Conservation (phyloP, 2,797 vertebrate species). For the Eulemur albifrons region DNA sequence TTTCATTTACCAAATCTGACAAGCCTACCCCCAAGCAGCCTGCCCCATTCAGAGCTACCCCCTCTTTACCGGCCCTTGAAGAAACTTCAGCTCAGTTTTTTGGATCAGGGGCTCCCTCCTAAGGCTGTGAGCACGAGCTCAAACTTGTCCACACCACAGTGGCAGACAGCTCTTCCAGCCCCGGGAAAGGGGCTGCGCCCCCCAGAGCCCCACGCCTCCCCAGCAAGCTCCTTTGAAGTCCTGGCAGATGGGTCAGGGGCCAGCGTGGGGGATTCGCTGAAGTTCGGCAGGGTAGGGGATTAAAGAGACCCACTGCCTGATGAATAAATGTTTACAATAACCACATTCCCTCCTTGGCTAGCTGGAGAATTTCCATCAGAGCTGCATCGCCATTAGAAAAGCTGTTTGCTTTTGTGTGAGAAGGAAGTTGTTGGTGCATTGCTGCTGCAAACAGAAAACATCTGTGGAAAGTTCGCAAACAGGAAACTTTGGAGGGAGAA, state of each 20-base stretch:
- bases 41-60: not conserved
- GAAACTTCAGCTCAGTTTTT: not conserved
- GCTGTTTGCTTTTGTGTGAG: not conserved
- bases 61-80: not conserved
- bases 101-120: not conserved
- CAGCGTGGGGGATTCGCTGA: constrained; percentile 3
- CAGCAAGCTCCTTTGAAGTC: constrained; percentile 22
- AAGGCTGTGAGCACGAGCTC: not conserved
- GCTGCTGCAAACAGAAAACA: constrained; percentile 69
- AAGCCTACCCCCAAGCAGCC: not conserved
- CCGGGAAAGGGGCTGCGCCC: not conserved
- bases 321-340: constrained; percentile 72
- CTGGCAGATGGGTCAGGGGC: constrained; percentile 48
- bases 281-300: constrained; percentile 17
- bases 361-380: constrained; percentile 56
- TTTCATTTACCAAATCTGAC: constrained; percentile 27
- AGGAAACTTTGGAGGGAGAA: constrained; percentile 50
- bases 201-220: not conserved
- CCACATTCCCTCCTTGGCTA: constrained; percentile 62
- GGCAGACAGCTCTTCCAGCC: not conserved
- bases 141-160: not conserved
- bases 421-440: not conserved
- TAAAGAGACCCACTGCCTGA: constrained; percentile 55
- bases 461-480: constrained; percentile 71
- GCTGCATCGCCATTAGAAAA: constrained; percentile 14